Conservation (phyloP, 1,140 invertebrate species). For the Lutraria rhynchaena region DNA sequence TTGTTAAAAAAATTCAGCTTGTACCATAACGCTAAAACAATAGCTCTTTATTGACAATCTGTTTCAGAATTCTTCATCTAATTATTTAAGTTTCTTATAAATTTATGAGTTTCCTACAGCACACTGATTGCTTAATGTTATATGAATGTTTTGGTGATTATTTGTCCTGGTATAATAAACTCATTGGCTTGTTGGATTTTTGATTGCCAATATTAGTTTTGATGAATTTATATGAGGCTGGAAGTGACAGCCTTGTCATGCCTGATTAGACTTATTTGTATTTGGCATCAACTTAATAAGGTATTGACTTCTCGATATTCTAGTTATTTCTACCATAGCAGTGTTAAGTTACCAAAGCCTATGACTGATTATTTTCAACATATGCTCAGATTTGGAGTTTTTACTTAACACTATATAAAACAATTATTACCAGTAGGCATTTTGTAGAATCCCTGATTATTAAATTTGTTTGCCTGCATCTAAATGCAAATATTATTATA, state of each 20-base stretch:
- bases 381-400: not conserved
- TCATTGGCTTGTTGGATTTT: slow-evolving; percentile 15
- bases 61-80: no score
- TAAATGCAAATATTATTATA: no score
- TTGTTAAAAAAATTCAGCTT: no score
- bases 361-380: not conserved
- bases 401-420: not conserved
- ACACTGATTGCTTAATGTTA: no score
- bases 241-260: slow-evolving; percentile 31
- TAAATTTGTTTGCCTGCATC: slow-evolving; percentile 10
- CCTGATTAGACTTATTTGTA: slow-evolving; percentile 15
- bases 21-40: no score
- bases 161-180: slow-evolving; percentile 29
- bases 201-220: slow-evolving; percentile 49
- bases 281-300: not conserved
- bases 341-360: not conserved
- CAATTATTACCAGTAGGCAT: not conserved
- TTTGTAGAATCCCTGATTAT: no score
- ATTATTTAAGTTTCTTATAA: no score
- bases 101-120: no score
- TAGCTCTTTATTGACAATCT: no score
- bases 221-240: slow-evolving; percentile 44
- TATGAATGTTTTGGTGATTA: slow-evolving; percentile 3
- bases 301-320: not conserved
- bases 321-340: not conserved